phyloP scores from a whole-genome alignment of 2,888 invertebrate species.

The Automeris io region DNA sequence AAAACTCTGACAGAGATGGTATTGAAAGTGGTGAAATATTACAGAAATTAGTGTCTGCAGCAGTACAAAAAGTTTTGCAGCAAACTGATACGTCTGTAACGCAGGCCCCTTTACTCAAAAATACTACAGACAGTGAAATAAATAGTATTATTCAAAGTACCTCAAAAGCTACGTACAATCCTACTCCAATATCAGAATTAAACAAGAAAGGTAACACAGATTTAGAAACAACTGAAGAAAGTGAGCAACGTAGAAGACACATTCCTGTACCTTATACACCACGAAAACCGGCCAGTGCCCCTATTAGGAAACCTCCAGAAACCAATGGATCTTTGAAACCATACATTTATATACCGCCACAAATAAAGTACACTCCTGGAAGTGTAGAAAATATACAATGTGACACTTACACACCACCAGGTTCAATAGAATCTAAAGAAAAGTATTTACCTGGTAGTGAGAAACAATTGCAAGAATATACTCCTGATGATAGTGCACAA shows the following conservation, averaged over 20 bases:
- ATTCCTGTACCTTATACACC: conserved; percentile 74
- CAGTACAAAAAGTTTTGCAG: conserved; percentile 78
- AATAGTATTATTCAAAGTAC: conserved; percentile 43
- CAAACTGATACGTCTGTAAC: conserved; percentile 50
- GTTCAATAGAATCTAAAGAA: conserved; percentile 47
- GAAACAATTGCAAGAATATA: conserved; percentile 52
- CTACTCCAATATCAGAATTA: conserved; percentile 80
- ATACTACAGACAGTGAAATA: conserved; percentile 20
- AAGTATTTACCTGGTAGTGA: conserved; percentile 62
- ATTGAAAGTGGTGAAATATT: conserved; percentile 71
- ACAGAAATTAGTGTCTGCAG: conserved; percentile 78
- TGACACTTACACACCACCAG: conserved; percentile 63
- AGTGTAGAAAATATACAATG: conserved; percentile 42
- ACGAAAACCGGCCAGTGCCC: conserved; percentile 54
- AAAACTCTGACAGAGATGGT: conserved; percentile 50
- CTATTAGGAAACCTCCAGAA: conserved; percentile 52
- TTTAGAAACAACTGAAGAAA: conserved; percentile 42
- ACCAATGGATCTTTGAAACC: conserved; percentile 54
- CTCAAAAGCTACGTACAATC: conserved; percentile 75
- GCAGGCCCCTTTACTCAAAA: conserved; percentile 16
- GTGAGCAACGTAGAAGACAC: conserved; percentile 59
- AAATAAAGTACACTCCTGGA: conserved; percentile 58
- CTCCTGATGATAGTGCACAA: conserved; percentile 41
- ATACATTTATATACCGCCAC: conserved; percentile 60
- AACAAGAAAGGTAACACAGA: conserved; percentile 58